phyloP scores from a whole-genome alignment of 1,140 invertebrate species.

The Probaryconus sp. region DNA sequence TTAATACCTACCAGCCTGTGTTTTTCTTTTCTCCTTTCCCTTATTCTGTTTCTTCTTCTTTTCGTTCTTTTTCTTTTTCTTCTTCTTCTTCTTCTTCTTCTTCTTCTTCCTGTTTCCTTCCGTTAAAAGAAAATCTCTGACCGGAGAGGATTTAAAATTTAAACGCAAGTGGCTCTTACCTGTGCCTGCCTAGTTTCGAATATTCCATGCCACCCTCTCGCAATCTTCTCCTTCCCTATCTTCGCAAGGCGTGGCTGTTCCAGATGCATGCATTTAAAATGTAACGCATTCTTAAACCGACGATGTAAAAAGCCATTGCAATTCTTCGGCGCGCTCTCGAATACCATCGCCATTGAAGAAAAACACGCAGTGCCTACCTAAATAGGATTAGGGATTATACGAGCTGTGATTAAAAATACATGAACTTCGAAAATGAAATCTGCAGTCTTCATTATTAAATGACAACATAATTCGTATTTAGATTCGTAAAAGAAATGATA shows the following conservation, averaged over 20 bases:
- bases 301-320: constrained; percentile 54
- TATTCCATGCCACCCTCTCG: constrained; percentile 42
- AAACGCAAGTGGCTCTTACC: constrained; percentile 62
- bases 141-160: constrained; percentile 62
- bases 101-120: constrained; percentile 35
- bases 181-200: constrained; percentile 41
- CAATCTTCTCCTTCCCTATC: constrained; percentile 44
- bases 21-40: not conserved
- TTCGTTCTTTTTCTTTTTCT: too few species aligned
- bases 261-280: constrained; percentile 58
- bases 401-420: too few species aligned
- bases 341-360: too few species aligned
- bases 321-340: too few species aligned
- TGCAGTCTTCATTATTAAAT: too few species aligned
- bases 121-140: constrained; percentile 46
- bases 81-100: too few species aligned
- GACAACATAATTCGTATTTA: too few species aligned
- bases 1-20: not conserved
- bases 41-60: too few species aligned
- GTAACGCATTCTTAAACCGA: constrained; percentile 60
- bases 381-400: constrained; percentile 44
- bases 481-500: too few species aligned
- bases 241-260: constrained; percentile 59
- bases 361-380: too few species aligned
- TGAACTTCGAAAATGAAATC: too few species aligned